phyloP scores from a whole-genome alignment of 2,888 invertebrate species.

The Iphiclides podalirius region DNA sequence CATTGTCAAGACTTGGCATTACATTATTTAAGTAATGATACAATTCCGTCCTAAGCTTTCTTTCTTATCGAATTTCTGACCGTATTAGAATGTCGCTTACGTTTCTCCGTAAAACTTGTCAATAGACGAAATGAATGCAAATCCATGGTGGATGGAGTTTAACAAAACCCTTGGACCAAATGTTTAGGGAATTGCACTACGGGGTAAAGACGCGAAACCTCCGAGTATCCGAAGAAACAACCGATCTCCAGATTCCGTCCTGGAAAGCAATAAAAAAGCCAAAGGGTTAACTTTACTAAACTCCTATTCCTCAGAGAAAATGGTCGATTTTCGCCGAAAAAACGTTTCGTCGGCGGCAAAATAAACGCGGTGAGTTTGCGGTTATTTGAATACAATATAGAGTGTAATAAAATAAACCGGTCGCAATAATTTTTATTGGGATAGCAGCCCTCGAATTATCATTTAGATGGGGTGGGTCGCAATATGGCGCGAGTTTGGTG shows the following conservation, averaged over 20 bases:
- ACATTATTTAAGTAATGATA: too few relatives aligned
- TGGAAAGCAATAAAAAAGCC: too few relatives aligned
- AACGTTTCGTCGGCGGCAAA: slow-evolving; percentile 15
- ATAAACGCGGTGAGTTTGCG: slow-evolving; percentile 33
- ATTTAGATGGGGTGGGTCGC: slow-evolving; percentile 74
- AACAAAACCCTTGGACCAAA: slow-evolving; percentile 50
- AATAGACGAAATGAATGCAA: slow-evolving; percentile 30
- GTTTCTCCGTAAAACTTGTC: neutral
- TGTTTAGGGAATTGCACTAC: slow-evolving; percentile 55
- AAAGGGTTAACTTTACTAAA: slow-evolving; percentile 38
- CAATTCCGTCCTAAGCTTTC: too few relatives aligned
- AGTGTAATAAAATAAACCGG: slow-evolving; percentile 78
- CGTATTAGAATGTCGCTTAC: too few relatives aligned
- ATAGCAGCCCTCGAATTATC: slow-evolving; percentile 74
- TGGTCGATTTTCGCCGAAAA: slow-evolving; percentile 21
- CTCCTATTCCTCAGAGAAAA: too few relatives aligned
- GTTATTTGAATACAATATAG: slow-evolving; percentile 72
- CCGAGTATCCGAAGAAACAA: slow-evolving; percentile 52
- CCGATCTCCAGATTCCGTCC: slow-evolving; percentile 29
- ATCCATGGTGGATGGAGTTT: slow-evolving; percentile 33
- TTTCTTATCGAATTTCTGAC: too few relatives aligned
- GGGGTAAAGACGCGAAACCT: slow-evolving; percentile 55
- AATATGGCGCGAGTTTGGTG: slow-evolving; percentile 69
- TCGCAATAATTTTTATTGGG: slow-evolving; percentile 79
- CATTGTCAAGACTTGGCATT: too few relatives aligned